phyloP scores from a whole-genome alignment of 2,113 vertebrate species.

The Melanocharis versteri region DNA sequence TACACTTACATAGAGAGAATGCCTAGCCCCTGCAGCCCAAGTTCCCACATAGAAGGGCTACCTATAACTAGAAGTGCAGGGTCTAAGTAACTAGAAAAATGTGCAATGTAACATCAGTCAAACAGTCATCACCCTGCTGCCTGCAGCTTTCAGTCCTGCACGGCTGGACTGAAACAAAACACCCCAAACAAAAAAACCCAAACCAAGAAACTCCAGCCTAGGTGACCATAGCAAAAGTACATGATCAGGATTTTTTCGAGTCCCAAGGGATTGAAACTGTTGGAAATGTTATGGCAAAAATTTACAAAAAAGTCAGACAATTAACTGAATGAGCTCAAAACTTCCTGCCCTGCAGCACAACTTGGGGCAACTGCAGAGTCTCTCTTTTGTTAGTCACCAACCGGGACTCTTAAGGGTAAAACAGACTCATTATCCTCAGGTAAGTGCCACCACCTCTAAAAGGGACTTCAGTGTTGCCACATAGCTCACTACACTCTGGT shows the following conservation, averaged over 20 bases:
- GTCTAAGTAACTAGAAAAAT: background rate
- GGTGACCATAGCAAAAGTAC: background rate
- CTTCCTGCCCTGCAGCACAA: background rate
- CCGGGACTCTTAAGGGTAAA: background rate
- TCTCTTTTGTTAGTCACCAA: background rate
- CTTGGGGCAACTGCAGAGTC: background rate
- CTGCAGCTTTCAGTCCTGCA: background rate
- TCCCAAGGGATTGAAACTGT: background rate
- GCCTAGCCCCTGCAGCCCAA: background rate
- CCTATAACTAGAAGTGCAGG: background rate
- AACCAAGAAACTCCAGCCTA: background rate
- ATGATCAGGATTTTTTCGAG: background rate
- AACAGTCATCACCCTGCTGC: background rate
- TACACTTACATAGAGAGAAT: background rate
- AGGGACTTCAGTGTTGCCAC: background rate
- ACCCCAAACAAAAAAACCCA: background rate
- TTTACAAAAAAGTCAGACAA: background rate
- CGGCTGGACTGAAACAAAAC: too few species aligned
- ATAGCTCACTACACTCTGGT: background rate
- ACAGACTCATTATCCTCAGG: background rate
- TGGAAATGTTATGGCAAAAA: background rate
- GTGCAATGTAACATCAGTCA: background rate
- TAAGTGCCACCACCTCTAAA: background rate
- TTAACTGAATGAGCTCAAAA: background rate
- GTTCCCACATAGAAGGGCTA: background rate